Base-by-base conservation (phyloP, 1,140 invertebrate species). In the Orius insidiosus region DNA sequence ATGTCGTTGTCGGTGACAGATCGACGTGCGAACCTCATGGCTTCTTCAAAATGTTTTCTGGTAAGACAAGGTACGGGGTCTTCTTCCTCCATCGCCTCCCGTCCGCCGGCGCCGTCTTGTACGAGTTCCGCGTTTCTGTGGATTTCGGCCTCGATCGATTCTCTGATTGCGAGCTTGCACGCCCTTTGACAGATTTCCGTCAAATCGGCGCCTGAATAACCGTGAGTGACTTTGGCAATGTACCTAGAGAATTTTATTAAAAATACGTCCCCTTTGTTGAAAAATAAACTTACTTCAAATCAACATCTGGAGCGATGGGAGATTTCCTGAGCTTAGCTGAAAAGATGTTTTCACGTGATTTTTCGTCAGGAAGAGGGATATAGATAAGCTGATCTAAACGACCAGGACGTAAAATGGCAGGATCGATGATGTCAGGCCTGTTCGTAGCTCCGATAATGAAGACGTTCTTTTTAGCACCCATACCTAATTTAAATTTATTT, bases 1-100 rank as follows among this genome's bases (percentile, higher is more conserved):
- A 99, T 98, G 65, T 99, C 96, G 63, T 96, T 96, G 64, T 99
- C 95, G 15, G 88, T 95, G n/a, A 99, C 96, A n/a, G 96, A 99
- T 54, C 94, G 75, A 46, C 96, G 78, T 46, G 96, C 95, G 68
- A 85, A 98, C 67, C 93, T 92, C 95, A 99, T 98, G 0, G 96
- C 92, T 65, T 98, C 94, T 67, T 98, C 95, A 67, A 99, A 99
- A 64, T 98, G 95, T 52, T 84, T 86, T 54, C 83, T 72, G 32
- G 85, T 86, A 52, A 99, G 96, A 68, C 98, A 92, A 35, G 94
- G 94, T 48, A 99, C 96, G 37, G 93, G 94, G 74, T 99, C 95
- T 54, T 86, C 85, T 55, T 93, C 86, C 56, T 92, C 87, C 74
- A 76, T 76, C 61, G 85, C 81, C 56, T 85, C 90, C 85, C 57